These are phyloP conservation scores for Tuberolachnus salignus DNA, from an alignment of 2,888 invertebrate genomes.

Conservation along the genomic window DNA sequence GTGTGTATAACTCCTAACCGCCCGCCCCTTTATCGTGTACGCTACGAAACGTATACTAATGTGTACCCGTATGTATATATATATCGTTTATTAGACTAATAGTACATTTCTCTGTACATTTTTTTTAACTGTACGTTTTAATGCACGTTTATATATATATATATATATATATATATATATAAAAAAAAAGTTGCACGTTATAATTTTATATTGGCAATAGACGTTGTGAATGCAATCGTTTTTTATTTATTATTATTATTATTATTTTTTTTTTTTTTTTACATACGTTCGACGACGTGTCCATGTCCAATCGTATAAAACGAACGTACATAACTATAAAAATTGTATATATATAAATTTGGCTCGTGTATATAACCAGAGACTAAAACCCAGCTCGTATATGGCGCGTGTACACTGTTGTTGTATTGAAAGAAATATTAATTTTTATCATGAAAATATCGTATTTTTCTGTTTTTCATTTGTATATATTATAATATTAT, in stretches of 20 bases:
- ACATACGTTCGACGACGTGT: constrained; percentile 12
- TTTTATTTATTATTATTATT: too few relatives aligned
- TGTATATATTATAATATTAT: too few relatives aligned
- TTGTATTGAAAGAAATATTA: constrained; percentile 32
- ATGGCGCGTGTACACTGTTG: constrained; percentile 5
- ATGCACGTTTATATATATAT: background rate
- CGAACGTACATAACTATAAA: background rate
- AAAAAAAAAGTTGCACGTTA: background rate
- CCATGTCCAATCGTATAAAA: constrained; percentile 28
- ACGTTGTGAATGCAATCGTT: background rate
- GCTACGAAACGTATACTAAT: too few relatives aligned
- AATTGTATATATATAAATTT: background rate
- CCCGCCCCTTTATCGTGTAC: too few relatives aligned
- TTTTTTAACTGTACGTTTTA: background rate
- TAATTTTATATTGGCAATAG: background rate
- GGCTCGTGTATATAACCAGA: background rate
- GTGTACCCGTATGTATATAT: too few relatives aligned
- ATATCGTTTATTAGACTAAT: background rate
- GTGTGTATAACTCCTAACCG: too few relatives aligned
- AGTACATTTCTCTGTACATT: background rate
- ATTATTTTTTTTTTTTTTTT: too few relatives aligned
- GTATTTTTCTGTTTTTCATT: constrained; percentile 1
- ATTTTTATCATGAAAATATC: constrained; percentile 34
- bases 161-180: too few relatives aligned
- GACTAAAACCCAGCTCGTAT: background rate